Evolutionary conservation across 2,113 vertebrate genomes (phyloP).

Genomic region (Pygoscelis adeliae): DNA sequence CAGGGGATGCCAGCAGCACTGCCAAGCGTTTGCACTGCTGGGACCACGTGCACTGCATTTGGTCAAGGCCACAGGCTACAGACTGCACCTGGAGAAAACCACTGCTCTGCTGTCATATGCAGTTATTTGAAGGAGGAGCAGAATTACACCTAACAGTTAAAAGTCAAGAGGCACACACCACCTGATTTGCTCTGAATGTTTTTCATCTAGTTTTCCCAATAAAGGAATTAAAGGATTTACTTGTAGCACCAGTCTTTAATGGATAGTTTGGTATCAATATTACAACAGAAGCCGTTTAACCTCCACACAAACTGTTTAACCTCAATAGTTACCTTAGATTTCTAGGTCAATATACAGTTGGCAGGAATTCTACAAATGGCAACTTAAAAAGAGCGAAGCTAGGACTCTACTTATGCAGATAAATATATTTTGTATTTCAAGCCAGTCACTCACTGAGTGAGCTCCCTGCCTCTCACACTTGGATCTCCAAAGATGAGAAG

Average conservation of each 20-base stretch:
- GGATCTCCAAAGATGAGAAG: not conserved
- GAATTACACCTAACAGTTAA: not conserved
- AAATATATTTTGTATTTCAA: not conserved
- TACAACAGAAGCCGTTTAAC: not conserved
- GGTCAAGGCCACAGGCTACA: not conserved
- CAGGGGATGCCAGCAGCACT: not conserved
- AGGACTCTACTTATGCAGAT: not conserved
- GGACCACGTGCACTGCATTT: rapidly evolving
- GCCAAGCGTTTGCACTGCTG: not conserved
- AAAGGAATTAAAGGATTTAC: not conserved
- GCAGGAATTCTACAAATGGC: not conserved
- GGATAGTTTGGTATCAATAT: not conserved
- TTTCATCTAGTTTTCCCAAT: not conserved
- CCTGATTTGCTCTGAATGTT: not conserved
- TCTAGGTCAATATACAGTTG: not conserved
- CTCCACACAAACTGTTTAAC: not conserved
- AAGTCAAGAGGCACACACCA: not conserved
- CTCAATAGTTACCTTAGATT: not conserved
- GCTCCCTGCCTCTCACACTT: constrained; percentile 4
- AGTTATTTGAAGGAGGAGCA: not conserved
- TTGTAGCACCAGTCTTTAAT: not conserved
- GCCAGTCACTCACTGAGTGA: constrained; percentile 10
- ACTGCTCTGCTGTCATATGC: not conserved
- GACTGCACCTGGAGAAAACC: not conserved
- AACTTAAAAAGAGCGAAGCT: not conserved